Percentiles rank a stretch among this genome's conserved stretches.
Conservation (phyloP, 2,797 vertebrate species). For the Sebastes diaconus region DNA sequence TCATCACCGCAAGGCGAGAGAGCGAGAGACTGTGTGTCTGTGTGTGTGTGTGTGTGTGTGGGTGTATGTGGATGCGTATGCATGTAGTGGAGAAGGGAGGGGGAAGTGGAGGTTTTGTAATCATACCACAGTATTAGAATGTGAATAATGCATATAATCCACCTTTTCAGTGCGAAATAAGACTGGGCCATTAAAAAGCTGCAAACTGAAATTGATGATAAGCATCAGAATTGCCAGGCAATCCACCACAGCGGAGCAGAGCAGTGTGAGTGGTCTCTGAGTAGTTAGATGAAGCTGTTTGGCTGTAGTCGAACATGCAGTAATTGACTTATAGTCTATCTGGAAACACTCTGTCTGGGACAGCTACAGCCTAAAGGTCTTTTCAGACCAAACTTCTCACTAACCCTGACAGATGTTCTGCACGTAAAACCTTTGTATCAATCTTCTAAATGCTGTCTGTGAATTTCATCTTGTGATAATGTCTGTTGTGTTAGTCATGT, state of each 20-base stretch:
- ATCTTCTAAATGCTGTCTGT: not conserved
- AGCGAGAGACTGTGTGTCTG: not conserved
- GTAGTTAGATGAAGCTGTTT: not conserved
- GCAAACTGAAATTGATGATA: constrained; percentile 57
- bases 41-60: not conserved
- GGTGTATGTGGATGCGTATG: not conserved
- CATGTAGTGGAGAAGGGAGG: not conserved
- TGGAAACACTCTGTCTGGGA: not conserved
- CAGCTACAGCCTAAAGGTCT: not conserved
- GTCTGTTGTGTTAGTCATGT: not conserved
- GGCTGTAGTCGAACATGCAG: not conserved
- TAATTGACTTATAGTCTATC: not conserved
- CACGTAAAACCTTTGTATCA: not conserved
- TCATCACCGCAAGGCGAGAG: constrained; percentile 39
- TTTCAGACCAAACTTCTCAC: not conserved
- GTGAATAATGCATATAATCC: constrained; percentile 76
- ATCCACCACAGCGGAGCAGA: constrained; percentile 21
- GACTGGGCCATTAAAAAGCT: constrained; percentile 41
- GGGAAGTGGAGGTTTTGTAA: constrained; percentile 23
- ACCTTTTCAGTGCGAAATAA: constrained; percentile 53
- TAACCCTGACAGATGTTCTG: not conserved
- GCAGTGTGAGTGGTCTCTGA: not conserved
- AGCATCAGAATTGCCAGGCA: constrained; percentile 36
- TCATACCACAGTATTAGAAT: constrained; percentile 59
- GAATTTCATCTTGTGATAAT: not conserved